Evolutionary conservation across 2,888 invertebrate genomes (phyloP).

Genomic region (Diploptera punctata): DNA sequence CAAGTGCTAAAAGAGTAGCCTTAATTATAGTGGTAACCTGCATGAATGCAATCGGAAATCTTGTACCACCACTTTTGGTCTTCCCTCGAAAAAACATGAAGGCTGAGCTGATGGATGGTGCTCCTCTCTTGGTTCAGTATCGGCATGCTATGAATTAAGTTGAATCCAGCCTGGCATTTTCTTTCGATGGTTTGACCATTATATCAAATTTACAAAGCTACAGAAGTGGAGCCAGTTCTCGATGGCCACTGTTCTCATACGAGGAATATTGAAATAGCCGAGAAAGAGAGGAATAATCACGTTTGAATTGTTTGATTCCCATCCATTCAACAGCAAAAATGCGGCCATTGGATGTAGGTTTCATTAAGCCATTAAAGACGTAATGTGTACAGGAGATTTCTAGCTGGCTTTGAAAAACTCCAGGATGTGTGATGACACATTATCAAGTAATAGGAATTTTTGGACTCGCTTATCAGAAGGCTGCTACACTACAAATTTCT

Average conservation of each 20-base stretch:
- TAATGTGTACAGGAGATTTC: too few species aligned
- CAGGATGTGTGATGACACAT: neutral
- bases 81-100: constrained; percentile 50
- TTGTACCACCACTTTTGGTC: constrained; percentile 50
- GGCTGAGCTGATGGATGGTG: constrained; percentile 47
- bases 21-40: constrained; percentile 47
- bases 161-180: constrained; percentile 39
- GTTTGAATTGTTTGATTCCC: constrained; percentile 26
- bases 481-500: too few species aligned
- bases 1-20: constrained; percentile 50
- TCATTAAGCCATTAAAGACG: too few species aligned
- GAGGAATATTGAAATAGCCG: constrained; percentile 45
- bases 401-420: too few species aligned
- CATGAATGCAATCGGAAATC: constrained; percentile 49
- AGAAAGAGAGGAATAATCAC: too few species aligned
- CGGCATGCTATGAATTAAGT: constrained; percentile 48
- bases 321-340: constrained; percentile 5
- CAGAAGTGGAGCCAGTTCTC: constrained; percentile 43
- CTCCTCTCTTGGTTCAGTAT: too few species aligned
- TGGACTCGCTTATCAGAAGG: neutral
- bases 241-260: constrained; percentile 46
- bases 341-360: too few species aligned
- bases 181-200: constrained; percentile 36
- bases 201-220: constrained; percentile 37
- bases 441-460: neutral